Conservation (phyloP, 2,113 vertebrate genomes). For the Alectura lathami region DNA sequence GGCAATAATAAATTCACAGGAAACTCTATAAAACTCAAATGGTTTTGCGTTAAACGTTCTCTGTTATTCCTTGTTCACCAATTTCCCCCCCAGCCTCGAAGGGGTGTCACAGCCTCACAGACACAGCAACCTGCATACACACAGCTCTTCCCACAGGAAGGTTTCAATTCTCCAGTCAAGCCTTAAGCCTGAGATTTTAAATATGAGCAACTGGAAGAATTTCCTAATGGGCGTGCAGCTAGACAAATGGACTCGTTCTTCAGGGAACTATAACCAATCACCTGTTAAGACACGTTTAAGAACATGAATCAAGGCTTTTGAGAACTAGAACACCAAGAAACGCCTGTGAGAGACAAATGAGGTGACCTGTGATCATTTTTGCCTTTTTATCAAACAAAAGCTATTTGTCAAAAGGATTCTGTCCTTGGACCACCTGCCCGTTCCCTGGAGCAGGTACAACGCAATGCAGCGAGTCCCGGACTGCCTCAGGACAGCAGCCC, state of each 20-base stretch:
- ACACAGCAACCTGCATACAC: accelerated
- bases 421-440: neutral
- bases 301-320: neutral
- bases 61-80: neutral
- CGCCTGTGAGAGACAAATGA: neutral
- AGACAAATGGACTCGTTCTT: neutral
- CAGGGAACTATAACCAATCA: neutral
- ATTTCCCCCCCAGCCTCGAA: neutral
- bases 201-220: neutral
- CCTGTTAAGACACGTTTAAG: neutral
- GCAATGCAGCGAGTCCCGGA: neutral
- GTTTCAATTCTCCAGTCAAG: neutral
- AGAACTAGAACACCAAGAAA: neutral
- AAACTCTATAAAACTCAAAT: neutral
- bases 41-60: neutral
- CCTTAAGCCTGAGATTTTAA: neutral
- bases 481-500: neutral
- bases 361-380: neutral
- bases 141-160: neutral
- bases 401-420: neutral
- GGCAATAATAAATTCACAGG: neutral
- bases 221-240: neutral
- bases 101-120: neutral
- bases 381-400: neutral
- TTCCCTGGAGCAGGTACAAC: neutral